Evolutionary conservation across 1,140 invertebrate genomes (phyloP), one percentile per base, ranked within the genome.

Genomic region (Polypedilum vanderplanki): DNA sequence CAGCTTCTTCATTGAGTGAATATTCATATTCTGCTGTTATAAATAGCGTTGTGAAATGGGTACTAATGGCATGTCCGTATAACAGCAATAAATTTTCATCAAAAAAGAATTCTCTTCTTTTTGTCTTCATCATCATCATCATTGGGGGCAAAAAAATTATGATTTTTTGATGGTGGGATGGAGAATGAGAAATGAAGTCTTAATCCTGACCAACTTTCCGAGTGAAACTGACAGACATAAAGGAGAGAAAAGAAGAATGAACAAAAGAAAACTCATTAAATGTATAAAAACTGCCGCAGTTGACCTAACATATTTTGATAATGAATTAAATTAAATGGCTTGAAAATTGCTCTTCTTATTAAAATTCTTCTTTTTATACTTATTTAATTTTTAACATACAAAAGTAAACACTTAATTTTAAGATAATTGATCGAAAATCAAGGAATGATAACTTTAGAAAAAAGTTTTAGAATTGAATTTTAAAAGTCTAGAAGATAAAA

Each of bases 31-130:
- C 24, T 33, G 2, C 24, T 33, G 24, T 33, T 33, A 33, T 33
- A 33, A 33, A 33, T 33, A 33, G 24, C n/a, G n/a, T 15, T 57
- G n/a, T 57, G 46, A 57, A 57, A 57, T 22, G 17, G 65, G 65
- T 70, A 22, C 20, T 22, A 70, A 20, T 70, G 20, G 20, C 65
- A 22, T 70, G 17, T 70, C 65, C 17, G 65, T 22, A 70, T 20
- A 70, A 18, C 7, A 18, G 65, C 65, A 70, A 70, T 70, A 70
- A 70, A 20, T 70, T 22, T 70, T 70, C 65, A 70, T 70, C 65
- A 20, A 70, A 70, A 17, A 67, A 67, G 1, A 17, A 17, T 67
- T 20, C 9, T 70, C 18, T 20, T 70, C 18, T 70, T 70, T 22
- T 12, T 70, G 65, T 22, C 46, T 57, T 57, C 46, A 57, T 57